A percentile compares a stretch with the other conserved stretches of the same genome.
Conservation (phyloP, 2,888 invertebrate species). For the Ichneumon xanthorius region DNA sequence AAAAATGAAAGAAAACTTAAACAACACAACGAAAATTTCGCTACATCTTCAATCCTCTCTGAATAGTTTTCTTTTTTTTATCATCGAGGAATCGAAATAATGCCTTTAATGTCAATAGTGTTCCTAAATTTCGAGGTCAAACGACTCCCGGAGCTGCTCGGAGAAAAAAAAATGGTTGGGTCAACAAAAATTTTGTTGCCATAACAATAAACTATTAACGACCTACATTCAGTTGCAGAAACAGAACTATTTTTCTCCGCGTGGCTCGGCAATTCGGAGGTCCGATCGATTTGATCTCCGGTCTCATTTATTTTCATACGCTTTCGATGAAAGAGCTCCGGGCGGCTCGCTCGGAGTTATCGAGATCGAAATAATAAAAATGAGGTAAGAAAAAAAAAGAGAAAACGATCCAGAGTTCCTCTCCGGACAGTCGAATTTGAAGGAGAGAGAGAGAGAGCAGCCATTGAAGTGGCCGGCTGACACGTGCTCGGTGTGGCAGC, state of each 20-base stretch:
- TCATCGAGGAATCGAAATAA: too few relatives aligned
- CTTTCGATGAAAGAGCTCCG: constrained; percentile 42
- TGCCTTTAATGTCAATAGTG: neutral
- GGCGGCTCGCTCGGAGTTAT: constrained; percentile 38
- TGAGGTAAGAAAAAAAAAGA: constrained; percentile 34
- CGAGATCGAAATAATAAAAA: constrained; percentile 58
- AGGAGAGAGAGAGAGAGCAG: constrained; percentile 3
- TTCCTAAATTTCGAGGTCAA: neutral
- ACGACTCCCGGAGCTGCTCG: neutral
- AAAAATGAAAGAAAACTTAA: constrained; percentile 20
- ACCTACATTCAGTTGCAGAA: too few relatives aligned
- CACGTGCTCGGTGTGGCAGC: constrained; percentile 65
- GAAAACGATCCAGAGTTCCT: constrained; percentile 15
- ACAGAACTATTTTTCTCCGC: too few relatives aligned
- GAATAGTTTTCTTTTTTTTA: too few relatives aligned
- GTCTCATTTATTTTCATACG: constrained; percentile 21
- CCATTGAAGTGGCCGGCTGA: constrained; percentile 64
- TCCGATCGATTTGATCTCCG: neutral
- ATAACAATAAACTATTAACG: too few relatives aligned
- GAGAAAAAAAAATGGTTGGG: too few relatives aligned
- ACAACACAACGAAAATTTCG: too few relatives aligned
- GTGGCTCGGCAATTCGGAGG: neutral
- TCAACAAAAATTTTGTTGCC: too few relatives aligned
- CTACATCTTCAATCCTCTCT: too few relatives aligned
- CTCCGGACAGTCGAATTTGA: constrained; percentile 48